Evolutionary conservation across 2,113 vertebrate genomes (phyloP).

Genomic region (Kryptolebias marmoratus): DNA sequence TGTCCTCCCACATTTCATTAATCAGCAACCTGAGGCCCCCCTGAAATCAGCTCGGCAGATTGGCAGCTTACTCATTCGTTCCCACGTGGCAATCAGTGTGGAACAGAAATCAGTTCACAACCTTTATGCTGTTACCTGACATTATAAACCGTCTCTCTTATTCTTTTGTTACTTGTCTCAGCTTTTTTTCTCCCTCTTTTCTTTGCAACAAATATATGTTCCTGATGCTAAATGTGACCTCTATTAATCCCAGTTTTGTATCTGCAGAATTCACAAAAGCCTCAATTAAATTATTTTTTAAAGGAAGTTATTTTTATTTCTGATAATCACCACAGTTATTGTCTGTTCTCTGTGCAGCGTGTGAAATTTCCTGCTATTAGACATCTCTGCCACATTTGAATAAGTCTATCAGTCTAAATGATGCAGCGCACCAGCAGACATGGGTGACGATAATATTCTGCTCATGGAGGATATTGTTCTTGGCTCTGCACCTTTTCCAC

Average conservation of each 20-base stretch:
- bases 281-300: constrained; percentile 16
- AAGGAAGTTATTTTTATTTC: constrained; percentile 9
- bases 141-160: constrained; percentile 52
- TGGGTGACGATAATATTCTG: constrained; percentile 42
- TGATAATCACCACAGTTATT: constrained; percentile 12
- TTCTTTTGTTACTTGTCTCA: constrained; percentile 39
- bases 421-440: constrained; percentile 40
- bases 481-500: constrained; percentile 22
- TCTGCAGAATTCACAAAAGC: constrained; percentile 24
- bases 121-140: constrained; percentile 60
- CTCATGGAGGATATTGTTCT: constrained; percentile 41
- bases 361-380: constrained; percentile 12
- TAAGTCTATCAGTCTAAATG: constrained; percentile 53
- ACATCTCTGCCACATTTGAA: constrained; percentile 20
- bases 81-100: constrained; percentile 64
- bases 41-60: constrained; percentile 63
- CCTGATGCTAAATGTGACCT: constrained; percentile 42
- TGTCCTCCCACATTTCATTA: constrained; percentile 76
- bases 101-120: constrained; percentile 60
- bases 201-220: constrained; percentile 21
- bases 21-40: constrained; percentile 73
- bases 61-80: constrained; percentile 70
- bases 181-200: background rate
- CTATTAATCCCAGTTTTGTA: constrained; percentile 55
- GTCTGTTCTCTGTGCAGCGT: background rate